These are phyloP conservation scores for Synodontis membranacea DNA, from an alignment of 2,113 vertebrate species.

Conservation along the genomic window DNA sequence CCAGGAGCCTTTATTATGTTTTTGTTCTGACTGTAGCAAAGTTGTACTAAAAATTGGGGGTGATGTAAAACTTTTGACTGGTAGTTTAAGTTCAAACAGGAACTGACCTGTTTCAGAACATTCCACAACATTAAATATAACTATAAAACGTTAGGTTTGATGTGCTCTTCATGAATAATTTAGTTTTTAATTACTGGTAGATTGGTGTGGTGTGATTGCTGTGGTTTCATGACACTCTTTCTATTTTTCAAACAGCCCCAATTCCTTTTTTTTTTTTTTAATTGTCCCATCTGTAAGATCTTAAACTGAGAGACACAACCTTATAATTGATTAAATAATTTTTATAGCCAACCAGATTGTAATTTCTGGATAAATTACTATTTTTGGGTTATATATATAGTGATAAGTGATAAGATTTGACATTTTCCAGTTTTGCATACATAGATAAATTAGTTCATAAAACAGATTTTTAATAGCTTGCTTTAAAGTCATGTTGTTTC, in stretches of 20 bases:
- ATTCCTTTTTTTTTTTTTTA: background rate
- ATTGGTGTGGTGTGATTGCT: background rate
- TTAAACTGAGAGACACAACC: background rate
- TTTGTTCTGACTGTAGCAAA: too few species aligned
- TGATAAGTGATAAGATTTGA: too few species aligned
- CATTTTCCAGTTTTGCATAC: background rate
- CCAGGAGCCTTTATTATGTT: too few species aligned
- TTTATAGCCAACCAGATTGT: background rate
- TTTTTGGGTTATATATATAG: too few species aligned
- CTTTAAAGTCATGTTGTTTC: constrained; percentile 6
- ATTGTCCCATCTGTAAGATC: background rate
- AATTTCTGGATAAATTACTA: background rate
- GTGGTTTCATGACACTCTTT: background rate
- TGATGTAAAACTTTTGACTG: too few species aligned
- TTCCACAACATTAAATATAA: background rate
- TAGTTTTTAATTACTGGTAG: background rate
- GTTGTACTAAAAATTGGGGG: too few species aligned
- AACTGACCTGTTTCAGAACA: background rate
- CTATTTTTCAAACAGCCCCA: background rate
- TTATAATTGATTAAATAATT: background rate
- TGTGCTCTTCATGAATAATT: background rate
- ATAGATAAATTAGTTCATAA: background rate
- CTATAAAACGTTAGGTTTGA: background rate
- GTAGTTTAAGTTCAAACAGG: background rate
- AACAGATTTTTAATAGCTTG: background rate